Evolutionary conservation across 2,113 vertebrate species (phyloP).

Genomic region (Hymenochirus boettgeri): DNA sequence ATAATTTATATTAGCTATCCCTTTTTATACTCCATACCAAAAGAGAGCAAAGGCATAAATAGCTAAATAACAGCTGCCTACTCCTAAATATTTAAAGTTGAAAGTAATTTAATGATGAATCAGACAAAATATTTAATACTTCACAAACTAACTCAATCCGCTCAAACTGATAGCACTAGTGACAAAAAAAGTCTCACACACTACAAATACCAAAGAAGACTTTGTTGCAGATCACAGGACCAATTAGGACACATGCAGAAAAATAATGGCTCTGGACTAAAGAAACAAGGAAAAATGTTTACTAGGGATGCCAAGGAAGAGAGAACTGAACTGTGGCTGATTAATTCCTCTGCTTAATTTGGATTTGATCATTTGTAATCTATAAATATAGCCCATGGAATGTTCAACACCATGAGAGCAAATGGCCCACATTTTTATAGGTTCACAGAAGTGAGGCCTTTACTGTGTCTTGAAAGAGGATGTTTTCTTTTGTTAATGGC

Average conservation of each 20-base stretch:
- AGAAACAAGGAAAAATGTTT: background rate
- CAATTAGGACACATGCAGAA: background rate
- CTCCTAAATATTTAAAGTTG: too few species aligned
- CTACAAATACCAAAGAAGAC: background rate
- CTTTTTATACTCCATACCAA: too few species aligned
- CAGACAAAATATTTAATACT: background rate
- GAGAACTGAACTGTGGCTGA: constrained; percentile 8
- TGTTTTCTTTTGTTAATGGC: constrained; percentile 84
- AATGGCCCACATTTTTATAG: constrained; percentile 49
- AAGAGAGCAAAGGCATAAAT: background rate
- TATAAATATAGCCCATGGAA: constrained; percentile 25
- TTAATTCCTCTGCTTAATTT: constrained; percentile 18
- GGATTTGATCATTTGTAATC: constrained; percentile 10
- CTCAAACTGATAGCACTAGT: background rate
- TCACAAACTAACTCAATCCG: background rate
- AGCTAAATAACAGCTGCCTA: too few species aligned
- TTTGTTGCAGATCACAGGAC: background rate
- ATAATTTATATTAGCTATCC: too few species aligned
- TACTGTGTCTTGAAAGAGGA: constrained; percentile 75
- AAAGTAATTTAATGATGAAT: background rate
- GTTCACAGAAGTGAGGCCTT: constrained; percentile 76
- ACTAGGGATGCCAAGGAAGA: background rate
- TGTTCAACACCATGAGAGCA: constrained; percentile 9
- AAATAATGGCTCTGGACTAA: background rate
- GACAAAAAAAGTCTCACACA: too few species aligned